Conservation (phyloP, 2,113 vertebrate genomes). For the Psittacus erithacus region DNA sequence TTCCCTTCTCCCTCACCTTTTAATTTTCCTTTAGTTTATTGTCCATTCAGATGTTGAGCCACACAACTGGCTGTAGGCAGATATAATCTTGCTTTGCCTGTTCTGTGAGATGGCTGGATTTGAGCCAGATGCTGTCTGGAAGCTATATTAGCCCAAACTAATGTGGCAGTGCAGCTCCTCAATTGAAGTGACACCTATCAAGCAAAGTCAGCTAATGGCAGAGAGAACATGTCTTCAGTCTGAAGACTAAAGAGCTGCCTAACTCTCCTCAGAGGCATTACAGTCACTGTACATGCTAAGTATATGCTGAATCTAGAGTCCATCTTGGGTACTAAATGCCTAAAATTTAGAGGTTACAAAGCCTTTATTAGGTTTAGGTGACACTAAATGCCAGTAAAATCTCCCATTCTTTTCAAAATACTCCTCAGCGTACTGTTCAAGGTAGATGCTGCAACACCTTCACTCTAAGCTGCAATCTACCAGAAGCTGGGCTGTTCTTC, state of each 20-base stretch:
- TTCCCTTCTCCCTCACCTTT: neutral
- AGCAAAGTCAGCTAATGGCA: rapidly evolving
- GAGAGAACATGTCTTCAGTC: neutral
- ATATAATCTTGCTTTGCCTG: neutral
- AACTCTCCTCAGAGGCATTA: neutral
- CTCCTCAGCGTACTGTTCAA: neutral
- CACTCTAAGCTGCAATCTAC: neutral
- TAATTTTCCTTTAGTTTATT: neutral
- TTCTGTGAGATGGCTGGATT: neutral
- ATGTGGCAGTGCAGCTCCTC: neutral
- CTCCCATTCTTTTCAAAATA: neutral
- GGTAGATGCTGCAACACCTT: neutral
- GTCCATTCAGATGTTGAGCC: neutral
- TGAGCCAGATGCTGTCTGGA: neutral
- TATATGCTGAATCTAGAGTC: neutral
- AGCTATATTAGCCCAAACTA: neutral
- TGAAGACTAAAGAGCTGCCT: neutral
- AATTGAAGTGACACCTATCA: neutral
- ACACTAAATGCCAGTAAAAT: neutral
- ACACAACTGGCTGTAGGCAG: neutral
- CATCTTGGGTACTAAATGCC: neutral
- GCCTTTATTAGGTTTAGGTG: neutral
- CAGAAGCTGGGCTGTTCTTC: neutral
- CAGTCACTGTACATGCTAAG: neutral
- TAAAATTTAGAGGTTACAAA: neutral